Conservation (phyloP, 2,113 vertebrate genomes). For the Tringa solitaria region DNA sequence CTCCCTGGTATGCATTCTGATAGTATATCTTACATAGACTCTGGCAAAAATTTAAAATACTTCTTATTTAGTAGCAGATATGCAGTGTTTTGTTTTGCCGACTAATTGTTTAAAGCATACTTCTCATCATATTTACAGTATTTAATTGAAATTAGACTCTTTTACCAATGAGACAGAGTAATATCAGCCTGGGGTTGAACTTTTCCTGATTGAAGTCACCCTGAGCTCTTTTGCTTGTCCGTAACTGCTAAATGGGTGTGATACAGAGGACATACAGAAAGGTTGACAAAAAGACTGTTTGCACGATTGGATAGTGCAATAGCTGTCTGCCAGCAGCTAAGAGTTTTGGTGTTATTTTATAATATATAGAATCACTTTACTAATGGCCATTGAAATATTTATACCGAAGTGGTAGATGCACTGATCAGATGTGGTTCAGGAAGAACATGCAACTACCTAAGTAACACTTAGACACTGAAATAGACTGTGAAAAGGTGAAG, state of each 20-base stretch:
- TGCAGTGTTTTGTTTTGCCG: background rate
- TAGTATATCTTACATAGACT: background rate
- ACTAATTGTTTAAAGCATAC: background rate
- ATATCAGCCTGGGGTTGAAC: background rate
- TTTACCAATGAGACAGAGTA: background rate
- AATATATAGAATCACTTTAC: background rate
- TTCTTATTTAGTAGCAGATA: background rate
- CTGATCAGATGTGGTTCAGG: rapidly evolving
- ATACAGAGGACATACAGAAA: background rate
- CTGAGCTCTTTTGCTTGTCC: background rate
- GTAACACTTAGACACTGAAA: background rate
- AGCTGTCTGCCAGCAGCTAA: background rate
- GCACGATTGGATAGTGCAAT: background rate
- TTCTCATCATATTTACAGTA: background rate
- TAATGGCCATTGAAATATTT: background rate
- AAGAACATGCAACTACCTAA: rapidly evolving
- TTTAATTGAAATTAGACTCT: background rate
- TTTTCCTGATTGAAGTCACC: background rate
- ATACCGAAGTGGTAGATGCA: background rate
- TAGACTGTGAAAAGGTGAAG: background rate
- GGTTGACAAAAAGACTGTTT: background rate
- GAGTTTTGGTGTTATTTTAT: background rate
- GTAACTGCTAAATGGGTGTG: background rate
- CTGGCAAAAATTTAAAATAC: background rate
- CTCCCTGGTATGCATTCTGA: background rate